These are phyloP conservation scores for Sebastes schlegelii DNA, from an alignment of 2,113 vertebrate species.

Conservation along the genomic window DNA sequence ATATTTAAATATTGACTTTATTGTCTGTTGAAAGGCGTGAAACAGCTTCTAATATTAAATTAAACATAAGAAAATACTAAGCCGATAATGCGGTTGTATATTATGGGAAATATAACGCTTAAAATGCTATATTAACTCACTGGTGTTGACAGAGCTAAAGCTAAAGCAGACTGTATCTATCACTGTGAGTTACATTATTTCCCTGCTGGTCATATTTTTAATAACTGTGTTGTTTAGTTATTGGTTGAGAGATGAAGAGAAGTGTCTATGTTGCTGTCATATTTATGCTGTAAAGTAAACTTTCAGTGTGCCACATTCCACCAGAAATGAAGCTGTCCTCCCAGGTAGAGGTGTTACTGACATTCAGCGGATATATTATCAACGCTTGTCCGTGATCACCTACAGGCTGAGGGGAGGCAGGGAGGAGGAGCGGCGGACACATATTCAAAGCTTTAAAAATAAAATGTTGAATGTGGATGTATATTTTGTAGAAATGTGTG, in stretches of 20 bases:
- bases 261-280: not conserved
- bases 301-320: not conserved
- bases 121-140: too few species aligned
- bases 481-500: not conserved
- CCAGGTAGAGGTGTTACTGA: not conserved
- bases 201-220: not conserved
- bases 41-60: not conserved
- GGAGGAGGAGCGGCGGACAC: not conserved
- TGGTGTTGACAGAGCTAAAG: not conserved
- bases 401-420: not conserved
- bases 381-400: not conserved
- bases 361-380: not conserved
- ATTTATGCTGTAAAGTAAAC: not conserved
- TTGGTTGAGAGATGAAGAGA: not conserved
- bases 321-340: not conserved
- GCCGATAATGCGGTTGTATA: too few species aligned
- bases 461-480: not conserved
- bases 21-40: not conserved
- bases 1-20: too few species aligned
- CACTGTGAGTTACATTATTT: not conserved
- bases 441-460: not conserved
- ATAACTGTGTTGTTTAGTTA: not conserved
- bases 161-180: not conserved
- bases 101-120: not conserved
- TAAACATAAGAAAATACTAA: not conserved